Evolutionary conservation across 2,888 invertebrate species (phyloP).

Genomic region (Apamea sordens): DNA sequence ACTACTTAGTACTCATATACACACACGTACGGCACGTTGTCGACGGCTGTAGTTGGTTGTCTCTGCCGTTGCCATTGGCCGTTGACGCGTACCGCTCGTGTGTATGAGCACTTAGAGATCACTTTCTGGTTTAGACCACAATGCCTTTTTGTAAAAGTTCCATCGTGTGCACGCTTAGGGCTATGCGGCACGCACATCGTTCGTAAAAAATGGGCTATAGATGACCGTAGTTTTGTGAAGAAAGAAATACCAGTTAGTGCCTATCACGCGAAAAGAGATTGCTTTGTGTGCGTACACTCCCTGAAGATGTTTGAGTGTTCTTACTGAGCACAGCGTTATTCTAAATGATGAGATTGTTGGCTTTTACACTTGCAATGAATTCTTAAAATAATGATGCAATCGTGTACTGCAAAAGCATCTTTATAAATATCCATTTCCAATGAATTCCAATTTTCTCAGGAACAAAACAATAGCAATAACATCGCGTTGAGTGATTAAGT

Average conservation of each 20-base stretch:
- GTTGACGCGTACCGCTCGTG: neutral
- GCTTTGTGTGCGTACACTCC: constrained; percentile 19
- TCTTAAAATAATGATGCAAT: neutral
- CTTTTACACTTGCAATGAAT: neutral
- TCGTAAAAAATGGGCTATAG: neutral
- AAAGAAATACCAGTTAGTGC: neutral
- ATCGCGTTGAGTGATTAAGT: neutral
- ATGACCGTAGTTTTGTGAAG: neutral
- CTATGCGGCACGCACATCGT: neutral
- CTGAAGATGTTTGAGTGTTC: neutral
- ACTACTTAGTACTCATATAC: neutral
- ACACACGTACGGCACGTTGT: neutral
- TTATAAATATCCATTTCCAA: neutral
- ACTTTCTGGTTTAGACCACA: neutral
- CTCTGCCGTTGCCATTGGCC: neutral
- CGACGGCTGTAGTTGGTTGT: neutral
- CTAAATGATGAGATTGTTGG: neutral
- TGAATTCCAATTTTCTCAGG: neutral
- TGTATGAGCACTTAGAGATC: neutral
- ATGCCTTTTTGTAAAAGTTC: neutral
- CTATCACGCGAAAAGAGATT: neutral
- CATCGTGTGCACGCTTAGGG: neutral
- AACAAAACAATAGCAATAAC: neutral
- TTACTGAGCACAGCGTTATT: neutral
- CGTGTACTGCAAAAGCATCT: neutral